Base-by-base conservation (phyloP, 2,888 invertebrate species). In the Xylophagus ater region DNA sequence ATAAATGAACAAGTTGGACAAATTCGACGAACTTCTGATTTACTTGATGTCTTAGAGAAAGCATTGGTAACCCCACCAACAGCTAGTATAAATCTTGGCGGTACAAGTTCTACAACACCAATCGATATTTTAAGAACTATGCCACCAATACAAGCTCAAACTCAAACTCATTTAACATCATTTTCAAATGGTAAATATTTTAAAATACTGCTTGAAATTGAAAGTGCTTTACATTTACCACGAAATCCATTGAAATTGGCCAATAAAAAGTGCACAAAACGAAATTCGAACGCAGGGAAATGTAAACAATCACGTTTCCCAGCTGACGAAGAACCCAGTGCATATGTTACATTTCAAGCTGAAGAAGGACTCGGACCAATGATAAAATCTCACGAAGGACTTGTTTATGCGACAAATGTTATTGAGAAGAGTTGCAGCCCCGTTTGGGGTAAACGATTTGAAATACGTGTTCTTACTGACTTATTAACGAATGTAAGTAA, bases 321-420 rank as follows among this genome's bases (percentile, higher is more conserved):
- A 12, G 52, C 68, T 36, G 59, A 62, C 14, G 59, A 70, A 10
- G 65, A 71, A 33, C 75, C 75, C 8, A 71, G 69, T 50, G 70
- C 72, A 26, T 77, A 76, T 51, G 76, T 76, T 8, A 73, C 72
- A 34, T 76, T 76, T 53, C 73, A 74, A 52, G 67, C 68, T 3
- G 42, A 52, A 7, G 45, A 44, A 15, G 53, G 56, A 19, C 46
- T 53, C 34, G 55, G 55, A 3, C 45, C 43, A 17, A 54, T 52
- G 4, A 53, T 55, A 25, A 62, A 59, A 41, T 61, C 62, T 2
- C 58, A 58, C 39, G 63, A 64, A 40, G 63, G 64, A 17, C 52
- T 62, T 36, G 66, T 64, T 24, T 63, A 58, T 52, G 59, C 69
- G 15, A 74, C 76, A 9, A 62, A 67, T 44, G 60, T 75, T 37